phyloP scores from a whole-genome alignment of 2,888 invertebrate genomes.

The Agriopis leucophaearia region DNA sequence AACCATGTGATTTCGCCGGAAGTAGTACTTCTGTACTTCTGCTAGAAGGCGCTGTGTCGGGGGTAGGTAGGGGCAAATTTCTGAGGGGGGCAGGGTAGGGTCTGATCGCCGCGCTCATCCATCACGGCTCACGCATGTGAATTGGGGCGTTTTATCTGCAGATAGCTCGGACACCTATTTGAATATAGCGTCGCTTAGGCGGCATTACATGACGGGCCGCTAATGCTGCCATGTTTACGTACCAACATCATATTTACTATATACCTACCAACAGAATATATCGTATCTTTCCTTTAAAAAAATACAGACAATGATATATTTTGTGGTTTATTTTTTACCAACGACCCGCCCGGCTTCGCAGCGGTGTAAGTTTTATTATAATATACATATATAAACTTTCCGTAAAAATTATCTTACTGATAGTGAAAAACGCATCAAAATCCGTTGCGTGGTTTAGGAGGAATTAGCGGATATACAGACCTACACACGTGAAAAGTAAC shows the following conservation, averaged over 20 bases:
- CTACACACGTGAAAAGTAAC: too few species aligned
- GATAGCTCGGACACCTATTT: conserved; percentile 84
- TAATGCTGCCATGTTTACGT: conserved; percentile 29
- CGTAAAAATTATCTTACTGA: too few species aligned
- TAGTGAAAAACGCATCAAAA: too few species aligned
- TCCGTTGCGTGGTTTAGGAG: too few species aligned
- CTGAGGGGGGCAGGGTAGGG: conserved; percentile 80
- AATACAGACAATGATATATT: too few species aligned
- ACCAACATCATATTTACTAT: neutral
- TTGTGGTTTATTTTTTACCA: too few species aligned
- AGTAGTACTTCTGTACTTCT: conserved; percentile 10
- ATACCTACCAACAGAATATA: too few species aligned
- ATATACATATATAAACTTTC: too few species aligned
- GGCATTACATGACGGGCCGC: conserved; percentile 31
- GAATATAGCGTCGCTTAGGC: conserved; percentile 83
- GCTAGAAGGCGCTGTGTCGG: conserved; percentile 30
- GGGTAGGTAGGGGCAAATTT: conserved; percentile 79
- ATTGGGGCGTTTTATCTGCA: conserved; percentile 85
- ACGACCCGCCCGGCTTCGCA: too few species aligned
- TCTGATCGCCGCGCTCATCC: conserved; percentile 85
- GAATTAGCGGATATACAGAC: too few species aligned
- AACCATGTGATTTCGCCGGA: neutral
- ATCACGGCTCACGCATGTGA: conserved; percentile 86
- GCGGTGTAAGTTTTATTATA: too few species aligned
- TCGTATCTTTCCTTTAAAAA: too few species aligned